Conservation (phyloP, 1,140 invertebrate species). For the Gryon sp. region DNA sequence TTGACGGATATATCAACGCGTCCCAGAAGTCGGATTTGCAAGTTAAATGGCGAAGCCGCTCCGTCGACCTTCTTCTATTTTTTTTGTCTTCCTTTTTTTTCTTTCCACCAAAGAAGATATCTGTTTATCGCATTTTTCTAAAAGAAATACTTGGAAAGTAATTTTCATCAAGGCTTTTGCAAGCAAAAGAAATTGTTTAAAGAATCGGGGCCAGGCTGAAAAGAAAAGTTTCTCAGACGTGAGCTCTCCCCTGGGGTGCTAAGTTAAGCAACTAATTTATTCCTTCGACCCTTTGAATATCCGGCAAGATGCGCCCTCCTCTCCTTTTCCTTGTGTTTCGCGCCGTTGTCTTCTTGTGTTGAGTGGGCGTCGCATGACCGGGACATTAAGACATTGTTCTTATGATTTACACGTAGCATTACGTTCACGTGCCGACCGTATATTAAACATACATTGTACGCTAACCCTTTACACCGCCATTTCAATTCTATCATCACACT, state of each 20-base stretch:
- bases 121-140: conserved; percentile 45
- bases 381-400: conserved; percentile 81
- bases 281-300: conserved; percentile 68
- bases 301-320: conserved; percentile 60
- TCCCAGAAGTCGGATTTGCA: conserved; percentile 73
- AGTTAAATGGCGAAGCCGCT: conserved; percentile 75
- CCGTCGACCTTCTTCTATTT: conserved; percentile 60
- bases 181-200: conserved; percentile 39
- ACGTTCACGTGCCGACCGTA: conserved; percentile 79
- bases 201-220: conserved; percentile 34
- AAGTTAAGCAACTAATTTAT: conserved; percentile 66
- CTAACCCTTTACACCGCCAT: conserved; percentile 68
- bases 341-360: conserved; percentile 66
- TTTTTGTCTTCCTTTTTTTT: conserved; percentile 44
- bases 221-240: conserved; percentile 56
- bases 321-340: conserved; percentile 60
- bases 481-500: conserved; percentile 42
- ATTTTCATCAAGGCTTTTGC: conserved; percentile 38
- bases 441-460: conserved; percentile 79
- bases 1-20: conserved; percentile 65
- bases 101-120: conserved; percentile 36
- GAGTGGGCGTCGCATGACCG: conserved; percentile 75
- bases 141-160: conserved; percentile 33
- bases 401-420: conserved; percentile 80
- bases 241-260: conserved; percentile 22